Conservation (phyloP, 2,113 vertebrate genomes). For the Sander vitreus region DNA sequence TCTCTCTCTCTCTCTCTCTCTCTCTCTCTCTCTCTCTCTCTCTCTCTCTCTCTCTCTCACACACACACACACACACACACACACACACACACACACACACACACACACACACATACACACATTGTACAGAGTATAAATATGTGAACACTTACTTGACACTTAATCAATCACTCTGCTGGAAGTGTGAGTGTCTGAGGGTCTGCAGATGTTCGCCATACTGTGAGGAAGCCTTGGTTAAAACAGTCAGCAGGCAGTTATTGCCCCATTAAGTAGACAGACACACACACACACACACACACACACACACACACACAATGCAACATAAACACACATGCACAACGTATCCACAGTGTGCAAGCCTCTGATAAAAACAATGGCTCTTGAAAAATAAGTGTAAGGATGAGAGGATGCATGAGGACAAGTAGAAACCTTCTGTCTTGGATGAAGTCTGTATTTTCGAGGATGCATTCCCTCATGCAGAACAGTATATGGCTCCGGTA, state of each 20-base stretch:
- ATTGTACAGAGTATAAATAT: constrained; percentile 4
- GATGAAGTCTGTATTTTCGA: not conserved
- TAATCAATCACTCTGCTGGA: constrained; percentile 59
- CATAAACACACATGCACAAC: not conserved
- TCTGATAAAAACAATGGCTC: constrained; percentile 14
- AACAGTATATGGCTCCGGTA: not conserved
- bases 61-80: constrained; percentile 24
- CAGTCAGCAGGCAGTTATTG: constrained; percentile 51
- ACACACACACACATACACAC: constrained; percentile 30
- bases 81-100: constrained; percentile 30
- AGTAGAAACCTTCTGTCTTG: not conserved
- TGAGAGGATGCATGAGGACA: constrained; percentile 2
- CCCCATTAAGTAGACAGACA: constrained; percentile 36
- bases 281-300: constrained; percentile 1
- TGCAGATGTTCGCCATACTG: constrained; percentile 53
- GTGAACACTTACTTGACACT: constrained; percentile 41
- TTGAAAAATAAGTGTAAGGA: not conserved
- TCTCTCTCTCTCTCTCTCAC: not conserved
- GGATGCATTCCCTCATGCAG: not conserved
- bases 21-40: too few relatives aligned
- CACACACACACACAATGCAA: constrained; percentile 10
- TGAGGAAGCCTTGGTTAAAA: constrained; percentile 46
- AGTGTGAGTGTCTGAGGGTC: constrained; percentile 25
- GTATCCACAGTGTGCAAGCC: not conserved
- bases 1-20: too few relatives aligned